phyloP scores from a whole-genome alignment of 2,113 vertebrate genomes.

The Saccopteryx bilineata region DNA sequence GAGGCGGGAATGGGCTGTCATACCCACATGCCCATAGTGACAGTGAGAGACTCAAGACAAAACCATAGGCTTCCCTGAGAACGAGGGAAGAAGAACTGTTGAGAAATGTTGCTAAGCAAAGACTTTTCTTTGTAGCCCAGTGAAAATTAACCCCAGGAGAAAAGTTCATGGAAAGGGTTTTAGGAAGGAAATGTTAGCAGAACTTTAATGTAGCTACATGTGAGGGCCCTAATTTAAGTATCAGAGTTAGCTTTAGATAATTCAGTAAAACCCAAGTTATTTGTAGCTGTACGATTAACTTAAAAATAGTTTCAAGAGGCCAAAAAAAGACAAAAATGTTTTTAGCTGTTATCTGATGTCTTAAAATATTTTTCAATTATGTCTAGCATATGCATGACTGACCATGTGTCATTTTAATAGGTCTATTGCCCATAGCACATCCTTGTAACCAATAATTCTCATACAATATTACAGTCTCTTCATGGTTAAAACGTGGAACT shows the following conservation, averaged over 20 bases:
- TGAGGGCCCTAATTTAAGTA: not conserved
- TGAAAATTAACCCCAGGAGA: not conserved
- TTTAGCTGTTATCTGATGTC: constrained; percentile 65
- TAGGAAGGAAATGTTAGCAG: constrained; percentile 38
- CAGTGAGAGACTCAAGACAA: not conserved
- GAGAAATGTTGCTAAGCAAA: not conserved
- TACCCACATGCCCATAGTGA: not conserved
- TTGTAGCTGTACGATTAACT: constrained; percentile 77
- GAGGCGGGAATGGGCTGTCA: not conserved
- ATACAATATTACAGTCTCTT: not conserved
- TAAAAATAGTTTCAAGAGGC: constrained; percentile 75
- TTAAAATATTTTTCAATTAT: constrained; percentile 74
- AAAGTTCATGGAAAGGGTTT: not conserved
- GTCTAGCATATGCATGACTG: not conserved
- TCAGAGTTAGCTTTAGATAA: constrained; percentile 70
- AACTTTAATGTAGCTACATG: constrained; percentile 8
- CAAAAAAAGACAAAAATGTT: constrained; percentile 72
- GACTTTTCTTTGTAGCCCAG: not conserved
- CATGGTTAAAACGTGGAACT: not conserved
- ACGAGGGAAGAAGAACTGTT: not conserved
- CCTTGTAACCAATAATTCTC: constrained; percentile 42
- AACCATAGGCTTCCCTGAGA: not conserved
- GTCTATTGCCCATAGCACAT: not conserved
- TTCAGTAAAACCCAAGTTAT: constrained; percentile 70
- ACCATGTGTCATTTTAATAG: constrained; percentile 4